Base-by-base conservation (phyloP, 1,140 invertebrate genomes). In the Bombus terrestris region DNA sequence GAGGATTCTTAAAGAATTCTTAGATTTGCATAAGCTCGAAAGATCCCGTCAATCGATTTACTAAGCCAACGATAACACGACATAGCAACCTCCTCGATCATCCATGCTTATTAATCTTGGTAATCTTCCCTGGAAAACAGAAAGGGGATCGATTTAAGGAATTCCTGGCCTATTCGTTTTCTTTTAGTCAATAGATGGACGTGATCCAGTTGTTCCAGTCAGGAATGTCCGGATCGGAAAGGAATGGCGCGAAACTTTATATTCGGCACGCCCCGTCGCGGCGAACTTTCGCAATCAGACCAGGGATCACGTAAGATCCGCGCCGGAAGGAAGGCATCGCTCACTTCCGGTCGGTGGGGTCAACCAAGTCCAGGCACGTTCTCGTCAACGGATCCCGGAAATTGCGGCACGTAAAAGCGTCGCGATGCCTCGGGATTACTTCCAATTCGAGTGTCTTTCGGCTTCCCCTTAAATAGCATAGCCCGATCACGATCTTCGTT, bases 201-300 rank as follows among this genome's bases (percentile, higher is more conserved):
- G 53, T 10, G 32, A 53, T n/a, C 9, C 41, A 3, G 43, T 81
- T 28, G 53, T 64, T 75, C 59, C 53, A 57, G 41, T 35, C 12
- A 10, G 13, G 6, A 32, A 77, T n/a, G 57, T 77, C 80, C 25
- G n/a, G 43, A 77, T 68, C 71, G 64, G 37, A 35, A 86, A 18
- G 76, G 25, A 53, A 15, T 32, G 12, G 15, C 28, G 28, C 41
- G 73, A 59, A 77, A 39, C 53, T 86, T 82, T 75, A 81, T 62
- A 64, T 88, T 35, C 53, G 72, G 69, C 75, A 89, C 80, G 80
- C 41, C 15, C 39, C 10, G 41, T 1, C 75, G 53, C 53, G 80
- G 81, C n/a, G 85, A 91, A 91, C 86, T 91, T 90, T 89, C 64
- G 86, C 90, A 91, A 91, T 91, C 86, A 87, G 75, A 62, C 71